Evolutionary conservation across 2,888 invertebrate species (phyloP), one percentile per base, ranked within the genome.

Genomic region (Orthosia incerta): DNA sequence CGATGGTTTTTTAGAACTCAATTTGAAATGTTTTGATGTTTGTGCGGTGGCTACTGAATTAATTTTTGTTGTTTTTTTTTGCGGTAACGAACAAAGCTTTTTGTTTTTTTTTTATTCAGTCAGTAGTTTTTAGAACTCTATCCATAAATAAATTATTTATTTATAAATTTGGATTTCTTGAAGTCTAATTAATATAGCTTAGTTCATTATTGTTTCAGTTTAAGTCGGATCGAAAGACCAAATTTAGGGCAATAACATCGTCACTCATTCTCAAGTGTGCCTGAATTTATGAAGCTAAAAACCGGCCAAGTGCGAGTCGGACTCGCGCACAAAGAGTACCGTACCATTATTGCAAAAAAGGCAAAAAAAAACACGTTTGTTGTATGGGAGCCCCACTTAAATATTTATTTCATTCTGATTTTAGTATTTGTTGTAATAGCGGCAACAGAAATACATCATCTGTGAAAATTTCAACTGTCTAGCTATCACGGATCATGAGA

Each of bases 21-120:
- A 61, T 83, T 83, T 83, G 55, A 79, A 80, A 80, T 83, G 84
- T 80, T 83, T 73, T 80, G 81, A 78, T 78, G 62, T 77, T n/a
- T 65, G 23, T 77, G 48, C 31, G 59, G 57, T 66, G 76, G 82
- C 76, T 81, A 75, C 82, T 81, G 77, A 75, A 61, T 77, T 81
- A 51, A 45, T 59, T 46, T 55, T 51, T 50, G 20, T 66, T 16
- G 12, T n/a, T 20, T 20, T 50, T 72, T 63, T 74, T 20, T 20
- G 12, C 20, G n/a, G 20, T n/a, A 20, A 9, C 1, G 4, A 56
- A 20, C 26, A 18, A 56, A 31, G 13, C 7, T 0, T 23, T 23
- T 55, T 46, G 5, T 13, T 50, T 26, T 45, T 45, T 46, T 26
- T 16, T 1, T n/a, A 31, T 39, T 39, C 39, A 16, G 18, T 51